Percentiles rank a stretch among this genome's conserved stretches.
phyloP scores from a whole-genome alignment of 1,140 invertebrate species.

The Lordiphosa stackelbergi region DNA sequence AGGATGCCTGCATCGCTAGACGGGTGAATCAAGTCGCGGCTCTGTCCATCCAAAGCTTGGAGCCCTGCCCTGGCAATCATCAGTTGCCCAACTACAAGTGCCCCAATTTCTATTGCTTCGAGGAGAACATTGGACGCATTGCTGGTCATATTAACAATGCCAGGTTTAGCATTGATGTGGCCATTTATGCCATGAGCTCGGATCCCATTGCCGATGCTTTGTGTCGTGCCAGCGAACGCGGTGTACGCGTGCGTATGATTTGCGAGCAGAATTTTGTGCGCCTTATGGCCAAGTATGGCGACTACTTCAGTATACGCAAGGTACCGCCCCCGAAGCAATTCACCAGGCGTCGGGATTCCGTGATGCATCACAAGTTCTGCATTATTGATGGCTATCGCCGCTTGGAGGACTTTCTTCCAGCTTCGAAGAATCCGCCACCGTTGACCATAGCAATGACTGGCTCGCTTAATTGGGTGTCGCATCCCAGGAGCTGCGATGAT shows the following conservation, averaged over 20 bases:
- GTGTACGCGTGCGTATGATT: slow-evolving; percentile 19
- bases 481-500: slow-evolving; percentile 18
- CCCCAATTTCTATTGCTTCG: background rate
- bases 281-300: background rate
- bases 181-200: slow-evolving; percentile 18
- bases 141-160: slow-evolving; percentile 5
- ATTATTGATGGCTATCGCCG: slow-evolving; percentile 28
- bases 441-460: slow-evolving; percentile 16
- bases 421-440: background rate
- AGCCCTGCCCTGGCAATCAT: background rate
- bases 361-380: slow-evolving; percentile 40
- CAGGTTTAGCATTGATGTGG: slow-evolving; percentile 20
- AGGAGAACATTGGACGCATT: slow-evolving; percentile 3
- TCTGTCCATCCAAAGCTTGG: background rate
- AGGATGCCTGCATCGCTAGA: background rate
- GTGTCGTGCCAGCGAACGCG: slow-evolving; percentile 1
- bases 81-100: background rate
- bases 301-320: background rate
- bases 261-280: background rate
- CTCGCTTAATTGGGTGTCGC: slow-evolving; percentile 21
- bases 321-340: too few relatives aligned
- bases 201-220: slow-evolving; percentile 3
- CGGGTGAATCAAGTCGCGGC: slow-evolving; percentile 2
- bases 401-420: background rate
- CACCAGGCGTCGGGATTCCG: too few relatives aligned